Evolutionary conservation across 2,113 vertebrate species (phyloP), one percentile per base, ranked within the genome.

Genomic region (Cranoglanis bouderius): DNA sequence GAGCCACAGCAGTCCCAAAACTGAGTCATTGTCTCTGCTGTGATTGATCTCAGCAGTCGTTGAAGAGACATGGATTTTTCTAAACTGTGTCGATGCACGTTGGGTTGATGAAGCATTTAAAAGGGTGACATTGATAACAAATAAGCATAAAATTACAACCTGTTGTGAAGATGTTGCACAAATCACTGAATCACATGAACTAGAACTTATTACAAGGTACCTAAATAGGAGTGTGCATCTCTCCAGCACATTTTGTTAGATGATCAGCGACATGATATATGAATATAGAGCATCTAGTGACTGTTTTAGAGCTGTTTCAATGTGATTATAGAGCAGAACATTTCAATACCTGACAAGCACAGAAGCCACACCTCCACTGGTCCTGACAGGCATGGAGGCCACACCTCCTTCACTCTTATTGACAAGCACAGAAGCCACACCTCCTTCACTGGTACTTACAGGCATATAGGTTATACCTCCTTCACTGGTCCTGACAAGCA

Each of bases 1-100:
- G 55, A 12, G 43, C 21, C 63, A 61, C 16, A 77, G 9, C n/a
- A 24, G 84, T 67, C 29, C 74, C 35, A 46, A 65, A 18, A 65
- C 49, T 24, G 29, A 82, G 61, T 85, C 49, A 24, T 24, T 81
- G 40, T 40, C 40, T 85, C n/a, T 63, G n/a, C 53, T 74, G 72
- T 74, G 63, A 78, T 70, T 72, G 49, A 88, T 72, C 63, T 67
- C 63, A 40, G 74, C 46, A 85, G 85, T 32, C 49, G 21, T 2
- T 87, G 29, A 81, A 51, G 32, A 65, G 13, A 81, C 55, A n/a
- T 86, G 57, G 38, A 80, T 87, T 87, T 87, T n/a, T 82, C 49
- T 40, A 26, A 10, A 24, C 55, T 51, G 53, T 63, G 38, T 38
- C 18, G 13, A 38, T 85, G 35, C 18, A 74, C 5, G 0, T 26